phyloP scores from a whole-genome alignment of 2,113 vertebrate species.

The Columba livia region DNA sequence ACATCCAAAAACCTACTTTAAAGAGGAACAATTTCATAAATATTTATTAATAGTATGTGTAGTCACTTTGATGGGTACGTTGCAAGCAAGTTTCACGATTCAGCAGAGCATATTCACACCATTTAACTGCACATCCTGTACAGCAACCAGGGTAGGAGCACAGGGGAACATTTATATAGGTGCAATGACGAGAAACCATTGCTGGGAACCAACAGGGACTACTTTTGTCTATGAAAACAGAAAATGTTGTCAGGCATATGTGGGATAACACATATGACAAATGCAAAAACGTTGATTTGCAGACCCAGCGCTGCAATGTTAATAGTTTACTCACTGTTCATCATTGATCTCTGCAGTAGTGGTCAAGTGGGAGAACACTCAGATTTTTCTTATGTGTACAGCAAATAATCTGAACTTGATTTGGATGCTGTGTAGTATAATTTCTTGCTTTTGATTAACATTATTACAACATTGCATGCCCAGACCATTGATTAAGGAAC shows the following conservation, averaged over 20 bases:
- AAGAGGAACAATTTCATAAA: background rate
- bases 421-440: background rate
- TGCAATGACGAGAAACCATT: background rate
- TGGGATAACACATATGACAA: background rate
- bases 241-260: background rate
- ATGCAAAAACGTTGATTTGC: background rate
- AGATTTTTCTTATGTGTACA: background rate
- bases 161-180: background rate
- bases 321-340: background rate
- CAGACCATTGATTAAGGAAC: background rate
- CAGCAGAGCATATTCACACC: background rate
- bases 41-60: background rate
- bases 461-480: background rate
- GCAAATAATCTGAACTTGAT: background rate
- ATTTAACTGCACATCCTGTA: background rate
- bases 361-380: background rate
- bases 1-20: background rate
- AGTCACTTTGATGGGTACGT: background rate
- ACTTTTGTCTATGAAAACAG: background rate
- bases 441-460: background rate
- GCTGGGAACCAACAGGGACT: background rate
- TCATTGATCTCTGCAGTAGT: background rate
- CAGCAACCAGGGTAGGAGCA: background rate
- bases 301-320: background rate
- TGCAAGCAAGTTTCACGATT: background rate